phyloP scores from a whole-genome alignment of 1,140 invertebrate genomes.

The Leucophenga varia region DNA sequence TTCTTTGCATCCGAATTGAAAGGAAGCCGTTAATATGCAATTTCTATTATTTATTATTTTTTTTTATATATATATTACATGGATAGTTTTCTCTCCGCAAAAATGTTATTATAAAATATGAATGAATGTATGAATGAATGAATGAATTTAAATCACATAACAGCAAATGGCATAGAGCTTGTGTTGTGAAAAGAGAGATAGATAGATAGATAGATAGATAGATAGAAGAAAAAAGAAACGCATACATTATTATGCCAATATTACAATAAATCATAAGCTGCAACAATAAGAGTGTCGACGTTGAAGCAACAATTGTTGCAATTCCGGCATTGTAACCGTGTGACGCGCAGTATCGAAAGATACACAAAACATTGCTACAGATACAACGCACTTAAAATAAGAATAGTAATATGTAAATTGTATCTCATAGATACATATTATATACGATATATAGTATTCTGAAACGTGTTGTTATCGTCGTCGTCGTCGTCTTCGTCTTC shows the following conservation, averaged over 20 bases:
- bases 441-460: too few relatives aligned
- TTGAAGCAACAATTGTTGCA: not conserved
- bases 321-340: constrained; percentile 8
- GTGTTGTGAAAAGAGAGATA: too few relatives aligned
- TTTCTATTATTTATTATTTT: too few relatives aligned
- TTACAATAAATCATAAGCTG: constrained; percentile 30
- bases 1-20: constrained; percentile 19
- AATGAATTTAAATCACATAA: constrained; percentile 25
- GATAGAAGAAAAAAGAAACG: too few relatives aligned
- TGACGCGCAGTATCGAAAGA: too few relatives aligned
- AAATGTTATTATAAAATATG: constrained; percentile 12
- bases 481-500: too few relatives aligned
- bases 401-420: constrained; percentile 48
- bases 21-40: constrained; percentile 32
- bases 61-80: too few relatives aligned
- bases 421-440: constrained; percentile 41
- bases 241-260: constrained; percentile 39
- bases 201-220: too few relatives aligned
- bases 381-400: too few relatives aligned
- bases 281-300: not conserved
- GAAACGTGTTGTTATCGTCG: too few relatives aligned
- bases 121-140: constrained; percentile 16
- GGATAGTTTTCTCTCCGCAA: constrained; percentile 10
- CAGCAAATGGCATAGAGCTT: too few relatives aligned
- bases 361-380: too few relatives aligned